These are phyloP conservation scores for Sebastes hubbsi DNA, from an alignment of 2,797 vertebrate genomes.

Conservation along the genomic window DNA sequence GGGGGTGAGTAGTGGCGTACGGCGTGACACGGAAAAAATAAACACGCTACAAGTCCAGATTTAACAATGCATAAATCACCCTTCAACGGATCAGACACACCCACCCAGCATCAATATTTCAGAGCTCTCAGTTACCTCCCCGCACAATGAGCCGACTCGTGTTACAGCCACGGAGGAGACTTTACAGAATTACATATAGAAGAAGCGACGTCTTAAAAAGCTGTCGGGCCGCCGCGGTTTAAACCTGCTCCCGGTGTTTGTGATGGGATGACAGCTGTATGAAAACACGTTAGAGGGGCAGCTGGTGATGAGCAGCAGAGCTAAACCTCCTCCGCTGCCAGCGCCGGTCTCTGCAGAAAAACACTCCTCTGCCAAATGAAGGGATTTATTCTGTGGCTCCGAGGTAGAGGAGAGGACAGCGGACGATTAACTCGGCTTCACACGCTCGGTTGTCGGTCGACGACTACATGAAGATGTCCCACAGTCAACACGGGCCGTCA, in stretches of 20 bases:
- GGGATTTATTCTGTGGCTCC: slow-evolving; percentile 35
- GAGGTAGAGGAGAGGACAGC: slow-evolving; percentile 24
- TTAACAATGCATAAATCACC: background rate
- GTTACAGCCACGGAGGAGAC: background rate
- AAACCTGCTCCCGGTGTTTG: slow-evolving; percentile 24
- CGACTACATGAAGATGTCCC: background rate
- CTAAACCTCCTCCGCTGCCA: slow-evolving; percentile 2
- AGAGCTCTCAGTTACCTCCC: slow-evolving; percentile 17
- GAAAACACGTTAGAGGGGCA: slow-evolving; percentile 32
- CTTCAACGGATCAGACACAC: background rate
- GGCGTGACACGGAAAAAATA: background rate
- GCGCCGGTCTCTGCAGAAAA: background rate
- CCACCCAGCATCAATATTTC: slow-evolving; percentile 27
- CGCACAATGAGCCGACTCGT: background rate
- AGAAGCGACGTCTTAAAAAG: background rate
- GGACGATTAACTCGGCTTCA: slow-evolving; percentile 33
- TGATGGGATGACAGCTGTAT: slow-evolving; percentile 29
- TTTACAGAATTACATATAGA: background rate
- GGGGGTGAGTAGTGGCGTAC: background rate
- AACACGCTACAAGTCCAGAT: background rate
- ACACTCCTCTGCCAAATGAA: slow-evolving; percentile 26
- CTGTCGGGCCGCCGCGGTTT: background rate
- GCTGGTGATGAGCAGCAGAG: slow-evolving; percentile 20
- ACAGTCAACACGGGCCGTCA: background rate
- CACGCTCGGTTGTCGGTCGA: background rate